Base-by-base conservation (phyloP, 2,888 invertebrate species). In the Rhorus exstirpatorius region DNA sequence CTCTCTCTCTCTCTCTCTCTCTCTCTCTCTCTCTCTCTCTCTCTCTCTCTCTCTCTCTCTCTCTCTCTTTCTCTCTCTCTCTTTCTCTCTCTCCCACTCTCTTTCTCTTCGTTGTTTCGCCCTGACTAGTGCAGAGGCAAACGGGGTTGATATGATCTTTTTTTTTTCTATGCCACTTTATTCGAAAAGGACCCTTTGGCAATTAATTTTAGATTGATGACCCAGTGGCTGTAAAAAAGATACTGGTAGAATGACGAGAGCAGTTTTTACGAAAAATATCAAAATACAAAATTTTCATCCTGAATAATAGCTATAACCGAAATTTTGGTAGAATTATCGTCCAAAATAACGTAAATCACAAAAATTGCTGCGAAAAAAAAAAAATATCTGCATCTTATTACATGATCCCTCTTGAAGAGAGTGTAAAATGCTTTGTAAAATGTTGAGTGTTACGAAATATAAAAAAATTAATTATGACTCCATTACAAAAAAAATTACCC, bases 171-270 rank as follows among this genome's bases (percentile, higher is more conserved):
- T 17, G 65, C 38, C 76, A 63, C 60, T 63, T 38, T 26, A 44
- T 70, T 63, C 21, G 12, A 21, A 38, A 53, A 49, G 44, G 21
- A 65, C 31, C 19, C 38, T 41, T 55, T 7, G 44, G 17, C 51
- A 53, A 71, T 83, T 49, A 71, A 76, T 72, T 61, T 12, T 24
- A 76, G 65, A 76, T 79, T 71, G 38, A 79, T 58, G 44, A 67
- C 44, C 12, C 51, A 10, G 7, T 14, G 41, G 60, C 10, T 71
- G 17, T 60, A 76, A 76, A 41, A 60, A 2, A 53, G 31, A 60
- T 58, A 26, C 8, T 8, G n/a, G 35, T 38, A 19, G 17, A 41
- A 41, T 55, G 24, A 35, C 6, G 8, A 7, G 17, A 31, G 46
- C 2, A 46, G 14, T 10, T 49, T 58, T 2, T 1, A 3, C 14